Percentiles rank a stretch among this genome's conserved stretches.
Conservation (phyloP, 2,113 vertebrate genomes). For the Leucoraja erinaceus region DNA sequence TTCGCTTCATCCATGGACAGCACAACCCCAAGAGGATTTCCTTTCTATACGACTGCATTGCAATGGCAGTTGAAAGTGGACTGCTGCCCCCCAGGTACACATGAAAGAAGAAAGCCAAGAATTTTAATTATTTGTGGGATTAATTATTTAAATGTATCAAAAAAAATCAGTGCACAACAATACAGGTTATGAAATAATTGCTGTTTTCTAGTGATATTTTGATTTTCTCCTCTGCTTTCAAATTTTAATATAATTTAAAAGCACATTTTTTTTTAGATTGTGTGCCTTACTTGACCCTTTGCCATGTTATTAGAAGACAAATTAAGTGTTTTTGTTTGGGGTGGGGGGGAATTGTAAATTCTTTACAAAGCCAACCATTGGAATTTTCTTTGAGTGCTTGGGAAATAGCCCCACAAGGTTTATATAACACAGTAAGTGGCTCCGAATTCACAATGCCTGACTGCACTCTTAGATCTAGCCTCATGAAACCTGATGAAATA, state of each 20-base stretch:
- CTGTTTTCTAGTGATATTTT: background rate
- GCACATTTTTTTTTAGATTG: too few relatives aligned
- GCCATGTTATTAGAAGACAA: background rate
- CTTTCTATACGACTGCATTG: conserved; percentile 93
- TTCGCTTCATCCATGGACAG: conserved; percentile 88
- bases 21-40: conserved; percentile 96
- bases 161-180: background rate
- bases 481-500: too few relatives aligned
- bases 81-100: conserved; percentile 82
- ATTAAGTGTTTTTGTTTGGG: background rate
- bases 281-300: background rate
- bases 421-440: background rate
- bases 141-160: background rate
- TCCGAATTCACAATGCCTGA: too few relatives aligned
- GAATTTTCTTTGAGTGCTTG: background rate
- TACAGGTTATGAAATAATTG: background rate
- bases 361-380: background rate
- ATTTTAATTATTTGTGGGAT: background rate
- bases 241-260: background rate
- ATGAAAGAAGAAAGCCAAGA: background rate
- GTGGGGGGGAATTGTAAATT: background rate
- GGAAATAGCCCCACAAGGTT: background rate
- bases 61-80: conserved; percentile 90
- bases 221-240: background rate
- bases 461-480: too few relatives aligned